These are phyloP conservation scores for Stomorhina lunata DNA, from an alignment of 2,888 invertebrate species.

Conservation along the genomic window DNA sequence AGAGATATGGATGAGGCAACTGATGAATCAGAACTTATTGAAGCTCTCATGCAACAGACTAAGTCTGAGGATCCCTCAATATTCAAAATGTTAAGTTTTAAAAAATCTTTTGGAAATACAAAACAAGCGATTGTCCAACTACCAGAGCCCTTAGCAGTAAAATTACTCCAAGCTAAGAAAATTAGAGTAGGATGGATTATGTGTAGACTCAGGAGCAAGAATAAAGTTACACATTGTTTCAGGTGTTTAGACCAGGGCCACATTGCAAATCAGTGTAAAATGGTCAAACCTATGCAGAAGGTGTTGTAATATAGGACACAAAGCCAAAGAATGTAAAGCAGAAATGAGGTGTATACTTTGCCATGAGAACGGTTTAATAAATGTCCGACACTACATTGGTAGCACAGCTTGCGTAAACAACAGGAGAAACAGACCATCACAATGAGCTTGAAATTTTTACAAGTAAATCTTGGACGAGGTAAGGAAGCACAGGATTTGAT, in stretches of 20 bases:
- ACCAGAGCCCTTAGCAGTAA: neutral
- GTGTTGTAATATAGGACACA: neutral
- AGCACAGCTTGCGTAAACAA: neutral
- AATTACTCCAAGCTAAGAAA: neutral
- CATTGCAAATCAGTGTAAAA: neutral
- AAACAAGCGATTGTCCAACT: neutral
- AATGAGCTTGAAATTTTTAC: neutral
- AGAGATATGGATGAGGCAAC: no score
- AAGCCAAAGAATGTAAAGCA: neutral
- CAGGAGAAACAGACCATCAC: neutral
- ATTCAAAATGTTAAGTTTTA: no score
- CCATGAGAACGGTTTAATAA: neutral
- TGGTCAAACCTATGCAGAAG: neutral
- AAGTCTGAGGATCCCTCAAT: no score
- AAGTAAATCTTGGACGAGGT: neutral
- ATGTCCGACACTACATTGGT: neutral
- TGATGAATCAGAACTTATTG: no score
- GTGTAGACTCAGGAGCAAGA: neutral
- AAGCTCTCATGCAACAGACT: no score
- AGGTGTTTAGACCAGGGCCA: neutral
- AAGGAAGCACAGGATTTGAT: neutral
- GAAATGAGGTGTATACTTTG: neutral
- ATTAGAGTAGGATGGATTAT: neutral
- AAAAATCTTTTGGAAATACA: neutral
- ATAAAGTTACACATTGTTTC: neutral